Evolutionary conservation across 2,113 vertebrate species (phyloP).

Genomic region (Irena cyanogastra): DNA sequence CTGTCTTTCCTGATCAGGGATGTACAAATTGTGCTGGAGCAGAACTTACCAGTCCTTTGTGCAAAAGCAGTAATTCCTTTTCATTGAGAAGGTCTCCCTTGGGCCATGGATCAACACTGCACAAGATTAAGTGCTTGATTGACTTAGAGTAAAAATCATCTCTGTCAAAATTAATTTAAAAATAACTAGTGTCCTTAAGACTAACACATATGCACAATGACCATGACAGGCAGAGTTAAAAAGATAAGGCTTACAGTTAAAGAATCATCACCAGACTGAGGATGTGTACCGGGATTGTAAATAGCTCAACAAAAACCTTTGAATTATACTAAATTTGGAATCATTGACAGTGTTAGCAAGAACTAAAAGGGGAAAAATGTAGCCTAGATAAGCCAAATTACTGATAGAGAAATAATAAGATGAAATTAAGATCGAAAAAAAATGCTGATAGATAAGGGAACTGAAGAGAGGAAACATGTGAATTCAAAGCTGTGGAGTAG

Average conservation of each 20-base stretch:
- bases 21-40: not conserved
- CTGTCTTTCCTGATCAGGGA: not conserved
- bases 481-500: not conserved
- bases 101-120: not conserved
- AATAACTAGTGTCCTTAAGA: not conserved
- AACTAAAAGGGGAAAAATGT: not conserved
- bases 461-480: not conserved
- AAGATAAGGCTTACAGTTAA: not conserved
- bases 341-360: not conserved
- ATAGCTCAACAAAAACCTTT: not conserved
- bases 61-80: not conserved
- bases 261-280: not conserved
- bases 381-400: not conserved
- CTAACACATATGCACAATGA: not conserved
- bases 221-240: not conserved
- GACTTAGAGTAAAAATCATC: not conserved
- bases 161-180: not conserved
- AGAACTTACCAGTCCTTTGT: not conserved
- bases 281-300: not conserved
- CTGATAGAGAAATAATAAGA: not conserved
- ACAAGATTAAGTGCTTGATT: not conserved
- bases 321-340: not conserved
- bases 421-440: not conserved
- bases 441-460: not conserved
- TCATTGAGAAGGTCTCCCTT: not conserved